Conservation (phyloP, 2,113 vertebrate species). For the Mormyrus lacerda region DNA sequence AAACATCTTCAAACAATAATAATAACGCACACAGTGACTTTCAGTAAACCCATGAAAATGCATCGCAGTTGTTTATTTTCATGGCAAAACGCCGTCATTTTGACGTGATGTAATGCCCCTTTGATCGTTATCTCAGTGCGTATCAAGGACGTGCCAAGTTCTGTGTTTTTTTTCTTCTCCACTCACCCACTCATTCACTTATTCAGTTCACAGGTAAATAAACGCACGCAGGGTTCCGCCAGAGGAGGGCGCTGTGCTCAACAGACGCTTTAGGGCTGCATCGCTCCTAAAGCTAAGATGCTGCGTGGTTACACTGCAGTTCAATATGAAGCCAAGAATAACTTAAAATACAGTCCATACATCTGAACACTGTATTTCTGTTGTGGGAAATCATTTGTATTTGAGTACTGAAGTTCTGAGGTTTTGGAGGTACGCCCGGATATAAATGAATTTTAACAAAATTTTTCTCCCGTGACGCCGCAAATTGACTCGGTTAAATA, state of each 20-base stretch:
- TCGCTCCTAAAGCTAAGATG: not conserved
- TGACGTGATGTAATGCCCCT: not conserved
- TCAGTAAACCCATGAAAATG: not conserved
- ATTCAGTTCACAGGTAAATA: not conserved
- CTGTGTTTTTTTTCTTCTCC: not conserved
- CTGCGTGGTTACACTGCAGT: not conserved
- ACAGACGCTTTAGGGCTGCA: conserved; percentile 5
- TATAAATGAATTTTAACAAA: not conserved
- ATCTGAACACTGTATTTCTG: not conserved
- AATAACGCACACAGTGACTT: not conserved
- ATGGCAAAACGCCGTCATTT: not conserved
- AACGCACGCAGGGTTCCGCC: conserved; percentile 28
- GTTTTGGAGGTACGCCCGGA: not conserved
- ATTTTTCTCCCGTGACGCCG: not conserved
- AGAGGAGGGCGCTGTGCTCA: conserved; percentile 50
- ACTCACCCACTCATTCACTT: not conserved
- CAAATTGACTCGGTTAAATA: not conserved
- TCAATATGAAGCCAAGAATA: too few relatives aligned
- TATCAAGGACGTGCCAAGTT: not conserved
- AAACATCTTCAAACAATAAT: not conserved
- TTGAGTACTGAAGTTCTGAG: not conserved
- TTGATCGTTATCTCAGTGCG: not conserved
- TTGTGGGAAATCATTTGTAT: not conserved
- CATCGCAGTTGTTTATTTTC: not conserved
- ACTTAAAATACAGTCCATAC: not conserved